A percentile compares a stretch with the other conserved stretches of the same genome.
phyloP scores from a whole-genome alignment of 1,140 invertebrate species.

The Cherax quadricarinatus region DNA sequence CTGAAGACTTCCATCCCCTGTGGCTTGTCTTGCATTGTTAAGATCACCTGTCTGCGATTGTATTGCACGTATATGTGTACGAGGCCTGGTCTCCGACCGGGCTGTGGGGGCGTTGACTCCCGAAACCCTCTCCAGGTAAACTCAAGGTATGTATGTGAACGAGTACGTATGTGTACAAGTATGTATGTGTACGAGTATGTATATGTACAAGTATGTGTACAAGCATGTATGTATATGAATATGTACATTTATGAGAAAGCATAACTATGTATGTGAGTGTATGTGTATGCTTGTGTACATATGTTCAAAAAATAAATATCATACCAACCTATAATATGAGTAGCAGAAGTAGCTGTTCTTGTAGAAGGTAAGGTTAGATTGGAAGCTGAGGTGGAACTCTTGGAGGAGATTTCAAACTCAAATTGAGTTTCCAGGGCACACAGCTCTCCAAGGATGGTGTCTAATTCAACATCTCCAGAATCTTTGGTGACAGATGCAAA shows the following conservation, averaged over 20 bases:
- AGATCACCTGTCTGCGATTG: too few relatives aligned
- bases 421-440: conserved; percentile 91
- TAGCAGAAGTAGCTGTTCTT: conserved; percentile 10
- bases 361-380: conserved; percentile 7
- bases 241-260: conserved; percentile 24
- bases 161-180: too few relatives aligned
- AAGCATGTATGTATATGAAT: conserved; percentile 17
- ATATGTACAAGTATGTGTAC: neutral
- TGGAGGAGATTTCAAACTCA: conserved; percentile 78
- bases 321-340: conserved; percentile 25
- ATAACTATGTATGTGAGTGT: conserved; percentile 42
- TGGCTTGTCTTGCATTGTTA: too few relatives aligned
- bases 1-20: too few relatives aligned
- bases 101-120: too few relatives aligned
- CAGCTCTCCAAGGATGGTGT: conserved; percentile 95
- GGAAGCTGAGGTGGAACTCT: conserved; percentile 15
- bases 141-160: too few relatives aligned
- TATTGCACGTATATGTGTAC: too few relatives aligned
- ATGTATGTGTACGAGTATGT: too few relatives aligned
- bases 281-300: conserved; percentile 20
- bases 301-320: neutral
- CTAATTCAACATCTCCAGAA: conserved; percentile 95
- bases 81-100: too few relatives aligned
- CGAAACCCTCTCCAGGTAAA: too few relatives aligned
- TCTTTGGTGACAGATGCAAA: conserved; percentile 79